These are phyloP conservation scores for Drosophila truncata DNA, from an alignment of 1,140 invertebrate genomes.

Conservation along the genomic window DNA sequence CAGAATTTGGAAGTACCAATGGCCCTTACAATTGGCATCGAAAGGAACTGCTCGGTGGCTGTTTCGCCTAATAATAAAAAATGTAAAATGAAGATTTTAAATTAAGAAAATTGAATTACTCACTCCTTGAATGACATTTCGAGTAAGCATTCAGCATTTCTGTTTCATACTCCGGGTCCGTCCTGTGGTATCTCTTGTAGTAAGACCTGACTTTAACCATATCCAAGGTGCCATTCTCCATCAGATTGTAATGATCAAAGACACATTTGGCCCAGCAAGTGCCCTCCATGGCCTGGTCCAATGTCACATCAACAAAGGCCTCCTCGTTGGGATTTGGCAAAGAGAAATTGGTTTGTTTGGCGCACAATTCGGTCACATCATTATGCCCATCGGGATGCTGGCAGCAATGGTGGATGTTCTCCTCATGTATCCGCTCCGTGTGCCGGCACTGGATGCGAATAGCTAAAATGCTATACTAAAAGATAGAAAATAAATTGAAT, in stretches of 20 bases:
- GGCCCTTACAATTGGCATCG: conserved; percentile 36
- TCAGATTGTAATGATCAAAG: conserved; percentile 60
- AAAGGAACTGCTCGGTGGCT: conserved; percentile 51
- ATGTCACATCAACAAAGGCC: conserved; percentile 66
- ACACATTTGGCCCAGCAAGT: conserved; percentile 72
- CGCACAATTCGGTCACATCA: conserved; percentile 60
- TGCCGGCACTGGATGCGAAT: conserved; percentile 53
- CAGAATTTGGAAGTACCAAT: conserved; percentile 41
- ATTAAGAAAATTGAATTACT: background rate
- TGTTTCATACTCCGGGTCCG: conserved; percentile 66
- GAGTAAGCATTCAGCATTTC: conserved; percentile 70
- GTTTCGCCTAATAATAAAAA: conserved; percentile 43
- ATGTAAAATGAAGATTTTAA: background rate
- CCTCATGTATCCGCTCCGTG: conserved; percentile 63
- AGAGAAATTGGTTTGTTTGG: conserved; percentile 56
- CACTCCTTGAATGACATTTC: conserved; percentile 60
- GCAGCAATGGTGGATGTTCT: conserved; percentile 72
- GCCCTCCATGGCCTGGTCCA: conserved; percentile 59
- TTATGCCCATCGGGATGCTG: conserved; percentile 73
- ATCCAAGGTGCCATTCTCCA: conserved; percentile 51
- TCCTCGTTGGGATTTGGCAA: conserved; percentile 56
- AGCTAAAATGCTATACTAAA: conserved; percentile 1
- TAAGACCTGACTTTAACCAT: conserved; percentile 61
- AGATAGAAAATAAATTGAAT: background rate
- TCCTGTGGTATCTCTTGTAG: conserved; percentile 39